Evolutionary conservation across 2,113 vertebrate species (phyloP).

Genomic region (Labeo catla): DNA sequence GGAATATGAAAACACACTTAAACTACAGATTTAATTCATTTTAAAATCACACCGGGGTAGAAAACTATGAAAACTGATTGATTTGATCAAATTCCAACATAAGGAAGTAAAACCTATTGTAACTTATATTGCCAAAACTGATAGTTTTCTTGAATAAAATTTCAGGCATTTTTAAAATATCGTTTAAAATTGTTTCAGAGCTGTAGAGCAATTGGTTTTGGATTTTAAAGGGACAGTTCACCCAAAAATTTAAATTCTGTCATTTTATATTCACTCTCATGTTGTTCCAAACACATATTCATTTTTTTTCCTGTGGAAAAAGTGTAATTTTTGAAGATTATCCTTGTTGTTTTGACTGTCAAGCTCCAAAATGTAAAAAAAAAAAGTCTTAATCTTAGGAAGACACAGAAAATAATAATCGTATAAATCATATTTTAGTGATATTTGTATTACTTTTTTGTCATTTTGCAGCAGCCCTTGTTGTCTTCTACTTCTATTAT

Average conservation of each 20-base stretch:
- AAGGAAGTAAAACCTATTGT: not conserved
- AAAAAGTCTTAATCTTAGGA: too few species aligned
- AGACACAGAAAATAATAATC: not conserved
- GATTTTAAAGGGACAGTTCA: not conserved
- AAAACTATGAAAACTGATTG: not conserved
- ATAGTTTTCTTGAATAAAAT: not conserved
- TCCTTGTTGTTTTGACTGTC: not conserved
- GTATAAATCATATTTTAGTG: not conserved
- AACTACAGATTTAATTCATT: not conserved
- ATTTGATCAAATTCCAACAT: not conserved
- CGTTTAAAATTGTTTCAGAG: not conserved
- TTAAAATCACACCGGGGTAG: not conserved
- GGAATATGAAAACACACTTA: not conserved
- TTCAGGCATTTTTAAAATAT: not conserved
- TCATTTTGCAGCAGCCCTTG: not conserved
- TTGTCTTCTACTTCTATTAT: not conserved
- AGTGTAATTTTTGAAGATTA: not conserved
- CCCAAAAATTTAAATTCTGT: not conserved
- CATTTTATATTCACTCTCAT: not conserved
- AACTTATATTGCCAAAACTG: not conserved
- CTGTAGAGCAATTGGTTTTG: not conserved
- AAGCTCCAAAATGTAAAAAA: not conserved
- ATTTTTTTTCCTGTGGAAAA: not conserved
- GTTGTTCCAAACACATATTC: not conserved
- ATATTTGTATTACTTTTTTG: not conserved